Evolutionary conservation across 2,797 vertebrate species (phyloP).

Genomic region (Harpagifer antarcticus): DNA sequence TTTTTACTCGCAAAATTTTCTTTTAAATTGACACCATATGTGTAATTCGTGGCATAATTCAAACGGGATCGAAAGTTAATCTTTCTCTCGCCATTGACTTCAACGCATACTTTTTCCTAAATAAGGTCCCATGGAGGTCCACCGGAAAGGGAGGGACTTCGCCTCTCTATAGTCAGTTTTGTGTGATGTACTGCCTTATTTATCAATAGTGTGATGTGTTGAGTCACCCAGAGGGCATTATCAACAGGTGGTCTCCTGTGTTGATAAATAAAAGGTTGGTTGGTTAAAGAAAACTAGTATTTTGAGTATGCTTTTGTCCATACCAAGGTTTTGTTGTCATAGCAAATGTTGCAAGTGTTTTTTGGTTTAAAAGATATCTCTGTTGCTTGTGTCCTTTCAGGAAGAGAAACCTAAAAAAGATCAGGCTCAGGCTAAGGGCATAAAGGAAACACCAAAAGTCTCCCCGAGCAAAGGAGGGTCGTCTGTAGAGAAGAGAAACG

Average conservation of each 20-base stretch:
- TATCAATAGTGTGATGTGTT: not conserved
- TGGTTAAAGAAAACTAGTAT: too few relatives aligned
- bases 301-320: not conserved
- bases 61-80: too few relatives aligned
- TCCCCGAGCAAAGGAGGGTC: conserved; percentile 55
- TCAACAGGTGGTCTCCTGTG: not conserved
- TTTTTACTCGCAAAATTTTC: too few relatives aligned
- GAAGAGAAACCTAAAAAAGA: conserved; percentile 55
- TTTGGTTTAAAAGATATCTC: not conserved
- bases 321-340: not conserved
- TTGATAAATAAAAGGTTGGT: too few relatives aligned
- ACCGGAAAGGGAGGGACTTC: too few relatives aligned
- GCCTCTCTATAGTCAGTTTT: not conserved
- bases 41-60: too few relatives aligned
- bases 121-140: too few relatives aligned
- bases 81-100: too few relatives aligned
- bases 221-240: not conserved
- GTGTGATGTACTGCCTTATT: not conserved
- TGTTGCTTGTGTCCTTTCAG: conserved; percentile 54
- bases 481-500: conserved; percentile 46
- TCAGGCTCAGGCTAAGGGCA: conserved; percentile 34
- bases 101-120: too few relatives aligned
- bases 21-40: too few relatives aligned
- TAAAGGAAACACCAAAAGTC: conserved; percentile 49
- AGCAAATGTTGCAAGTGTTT: not conserved